A percentile compares a stretch with the other conserved stretches of the same genome.
Conservation (phyloP, 2,888 invertebrate species). For the Idaea dimidiata region DNA sequence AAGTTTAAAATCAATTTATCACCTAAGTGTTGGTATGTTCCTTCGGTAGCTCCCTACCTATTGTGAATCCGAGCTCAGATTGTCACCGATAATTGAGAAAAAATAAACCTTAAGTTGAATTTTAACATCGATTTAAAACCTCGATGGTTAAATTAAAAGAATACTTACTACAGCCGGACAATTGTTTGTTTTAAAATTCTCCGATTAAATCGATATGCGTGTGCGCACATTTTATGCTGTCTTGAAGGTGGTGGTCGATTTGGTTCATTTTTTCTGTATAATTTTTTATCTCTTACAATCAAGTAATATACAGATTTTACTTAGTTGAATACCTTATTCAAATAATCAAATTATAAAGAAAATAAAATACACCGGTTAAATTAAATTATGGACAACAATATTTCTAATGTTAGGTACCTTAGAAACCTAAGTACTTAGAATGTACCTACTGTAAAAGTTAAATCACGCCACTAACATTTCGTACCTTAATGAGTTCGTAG, state of each 20-base stretch:
- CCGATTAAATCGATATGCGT: conserved; percentile 66
- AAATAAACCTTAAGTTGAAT: conserved; percentile 72
- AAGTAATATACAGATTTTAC: neutral
- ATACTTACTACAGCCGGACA: conserved; percentile 52
- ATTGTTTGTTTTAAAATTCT: conserved; percentile 67
- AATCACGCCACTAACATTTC: neutral
- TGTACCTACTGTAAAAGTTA: neutral
- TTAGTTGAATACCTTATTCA: neutral
- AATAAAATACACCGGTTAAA: neutral
- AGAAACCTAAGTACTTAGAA: no score
- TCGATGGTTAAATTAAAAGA: conserved; percentile 77
- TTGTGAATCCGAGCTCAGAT: conserved; percentile 68
- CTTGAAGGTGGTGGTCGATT: conserved; percentile 45
- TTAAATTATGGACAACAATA: neutral
- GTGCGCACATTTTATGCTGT: conserved; percentile 69
- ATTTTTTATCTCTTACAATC: neutral
- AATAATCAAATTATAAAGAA: neutral
- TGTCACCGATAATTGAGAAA: conserved; percentile 72
- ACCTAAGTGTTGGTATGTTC: conserved; percentile 49
- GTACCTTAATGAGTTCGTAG: neutral
- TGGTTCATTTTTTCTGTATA: neutral
- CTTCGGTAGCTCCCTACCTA: conserved; percentile 56
- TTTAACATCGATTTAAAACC: conserved; percentile 77
- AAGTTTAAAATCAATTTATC: conserved; percentile 33
- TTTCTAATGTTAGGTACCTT: neutral